Percentiles rank a stretch among this genome's conserved stretches.
These are phyloP conservation scores for Cremastinae sp. DNA, from an alignment of 2,888 invertebrate species.

Conservation along the genomic window DNA sequence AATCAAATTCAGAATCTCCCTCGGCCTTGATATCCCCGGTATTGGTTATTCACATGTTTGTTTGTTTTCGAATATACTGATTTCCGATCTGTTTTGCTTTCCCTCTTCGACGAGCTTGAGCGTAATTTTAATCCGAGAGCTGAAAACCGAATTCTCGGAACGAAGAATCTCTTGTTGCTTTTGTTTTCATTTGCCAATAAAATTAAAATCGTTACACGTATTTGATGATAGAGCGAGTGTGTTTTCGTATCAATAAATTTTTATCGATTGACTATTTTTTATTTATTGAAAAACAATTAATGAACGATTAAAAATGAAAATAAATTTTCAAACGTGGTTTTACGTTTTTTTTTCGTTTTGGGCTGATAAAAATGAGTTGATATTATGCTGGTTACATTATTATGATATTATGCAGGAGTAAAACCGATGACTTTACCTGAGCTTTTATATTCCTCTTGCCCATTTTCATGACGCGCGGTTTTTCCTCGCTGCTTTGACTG, in stretches of 20 bases:
- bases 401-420: not conserved
- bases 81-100: conserved; percentile 9
- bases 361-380: not conserved
- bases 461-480: conserved; percentile 85
- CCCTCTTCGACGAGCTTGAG: not conserved
- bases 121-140: conserved; percentile 1
- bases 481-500: conserved; percentile 80
- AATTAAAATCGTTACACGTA: not conserved
- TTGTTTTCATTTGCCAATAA: not conserved
- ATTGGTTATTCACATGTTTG: conserved; percentile 39
- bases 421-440: conserved; percentile 82
- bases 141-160: too few relatives aligned
- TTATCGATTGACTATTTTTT: too few relatives aligned
- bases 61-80: conserved; percentile 26
- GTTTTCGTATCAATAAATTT: too few relatives aligned
- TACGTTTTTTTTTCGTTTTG: too few relatives aligned
- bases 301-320: too few relatives aligned
- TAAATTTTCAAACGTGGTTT: too few relatives aligned
- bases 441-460: conserved; percentile 95
- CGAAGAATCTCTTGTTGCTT: not conserved
- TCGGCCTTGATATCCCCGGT: not conserved
- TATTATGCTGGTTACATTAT: not conserved
- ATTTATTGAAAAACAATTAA: too few relatives aligned
- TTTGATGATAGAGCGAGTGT: too few relatives aligned
- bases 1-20: conserved; percentile 29